phyloP scores from a whole-genome alignment of 2,113 vertebrate species.

The Elephantulus edwardii region DNA sequence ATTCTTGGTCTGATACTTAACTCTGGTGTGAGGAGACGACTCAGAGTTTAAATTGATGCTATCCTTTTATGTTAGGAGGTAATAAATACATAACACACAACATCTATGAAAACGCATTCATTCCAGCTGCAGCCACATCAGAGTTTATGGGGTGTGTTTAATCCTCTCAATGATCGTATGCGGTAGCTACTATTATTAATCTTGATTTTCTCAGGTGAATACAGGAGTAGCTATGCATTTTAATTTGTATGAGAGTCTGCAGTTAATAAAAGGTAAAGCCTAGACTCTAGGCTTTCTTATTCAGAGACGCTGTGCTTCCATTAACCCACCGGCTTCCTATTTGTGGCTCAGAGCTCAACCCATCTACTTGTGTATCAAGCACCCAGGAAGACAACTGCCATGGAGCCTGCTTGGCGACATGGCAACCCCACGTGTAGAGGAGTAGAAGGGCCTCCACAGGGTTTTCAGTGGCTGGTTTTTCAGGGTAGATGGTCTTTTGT shows the following conservation, averaged over 20 bases:
- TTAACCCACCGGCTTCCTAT: background rate
- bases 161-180: background rate
- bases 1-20: background rate
- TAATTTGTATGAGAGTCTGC: background rate
- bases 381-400: background rate
- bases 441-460: background rate
- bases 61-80: background rate
- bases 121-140: background rate
- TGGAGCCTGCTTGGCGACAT: background rate
- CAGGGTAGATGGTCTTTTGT: background rate
- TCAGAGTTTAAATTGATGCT: background rate
- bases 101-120: conserved; percentile 8
- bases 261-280: background rate
- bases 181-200: background rate
- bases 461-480: background rate
- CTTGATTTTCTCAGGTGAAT: background rate
- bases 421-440: background rate
- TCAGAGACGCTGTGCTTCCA: background rate
- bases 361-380: background rate
- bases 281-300: background rate
- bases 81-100: background rate
- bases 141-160: background rate
- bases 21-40: background rate
- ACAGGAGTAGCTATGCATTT: background rate
- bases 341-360: background rate